Evolutionary conservation across 2,888 invertebrate species (phyloP).

Genomic region (Malacosoma neustria): DNA sequence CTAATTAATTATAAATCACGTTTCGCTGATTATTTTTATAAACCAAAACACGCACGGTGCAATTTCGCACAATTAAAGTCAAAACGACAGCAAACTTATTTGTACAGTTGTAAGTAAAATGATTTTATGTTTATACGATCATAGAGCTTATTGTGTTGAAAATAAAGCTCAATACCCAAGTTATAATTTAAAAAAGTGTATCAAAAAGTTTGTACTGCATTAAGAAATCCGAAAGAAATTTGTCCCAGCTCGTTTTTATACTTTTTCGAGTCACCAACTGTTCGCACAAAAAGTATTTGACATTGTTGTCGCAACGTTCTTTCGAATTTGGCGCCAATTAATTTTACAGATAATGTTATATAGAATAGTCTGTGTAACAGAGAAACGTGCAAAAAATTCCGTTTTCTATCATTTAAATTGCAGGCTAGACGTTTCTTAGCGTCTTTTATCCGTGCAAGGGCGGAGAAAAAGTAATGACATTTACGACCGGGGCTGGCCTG

Average conservation of each 20-base stretch:
- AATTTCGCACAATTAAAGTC: conserved; percentile 63
- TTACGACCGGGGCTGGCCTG: too few relatives aligned
- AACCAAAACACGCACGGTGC: conserved; percentile 54
- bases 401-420: too few relatives aligned
- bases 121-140: too few relatives aligned
- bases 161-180: too few relatives aligned
- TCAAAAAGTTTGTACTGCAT: conserved; percentile 19
- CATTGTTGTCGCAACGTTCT: conserved; percentile 48
- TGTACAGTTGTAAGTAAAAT: too few relatives aligned
- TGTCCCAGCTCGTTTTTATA: conserved; percentile 47
- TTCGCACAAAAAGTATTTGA: conserved; percentile 60
- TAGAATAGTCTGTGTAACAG: not conserved
- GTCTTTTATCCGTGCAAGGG: too few relatives aligned
- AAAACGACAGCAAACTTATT: conserved; percentile 27
- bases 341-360: conserved; percentile 20
- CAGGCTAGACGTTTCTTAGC: too few relatives aligned
- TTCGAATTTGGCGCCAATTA: conserved; percentile 62
- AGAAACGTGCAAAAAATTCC: too few relatives aligned
- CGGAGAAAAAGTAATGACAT: too few relatives aligned
- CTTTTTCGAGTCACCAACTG: conserved; percentile 37
- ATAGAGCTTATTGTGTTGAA: too few relatives aligned
- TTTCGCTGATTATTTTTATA: conserved; percentile 13
- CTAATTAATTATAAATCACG: too few relatives aligned
- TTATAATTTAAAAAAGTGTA: too few relatives aligned
- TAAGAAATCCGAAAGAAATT: conserved; percentile 65